phyloP scores from a whole-genome alignment of 2,888 invertebrate species.

The Diadegma fenestrale region DNA sequence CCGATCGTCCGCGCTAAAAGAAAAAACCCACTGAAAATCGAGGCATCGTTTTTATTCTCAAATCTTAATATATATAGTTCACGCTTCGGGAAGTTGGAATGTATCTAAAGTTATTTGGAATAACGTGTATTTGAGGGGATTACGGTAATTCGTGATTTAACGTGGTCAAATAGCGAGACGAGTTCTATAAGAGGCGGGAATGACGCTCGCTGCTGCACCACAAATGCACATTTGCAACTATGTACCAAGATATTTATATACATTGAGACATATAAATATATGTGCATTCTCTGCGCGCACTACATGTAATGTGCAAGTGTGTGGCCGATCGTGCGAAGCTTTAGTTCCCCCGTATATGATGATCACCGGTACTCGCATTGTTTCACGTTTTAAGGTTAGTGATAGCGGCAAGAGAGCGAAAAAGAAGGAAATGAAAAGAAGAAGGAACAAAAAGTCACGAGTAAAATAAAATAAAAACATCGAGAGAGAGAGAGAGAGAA shows the following conservation, averaged over 20 bases:
- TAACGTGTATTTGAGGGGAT: slow-evolving; percentile 36
- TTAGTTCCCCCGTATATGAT: background rate
- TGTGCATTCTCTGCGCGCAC: background rate
- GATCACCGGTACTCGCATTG: slow-evolving; percentile 55
- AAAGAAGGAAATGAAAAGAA: background rate
- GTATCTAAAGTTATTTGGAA: slow-evolving; percentile 34
- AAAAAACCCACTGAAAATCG: too few species aligned
- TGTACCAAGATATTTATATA: background rate
- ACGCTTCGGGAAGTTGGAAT: slow-evolving; percentile 2
- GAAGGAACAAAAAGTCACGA: background rate
- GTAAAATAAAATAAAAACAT: background rate
- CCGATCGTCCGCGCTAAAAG: too few species aligned
- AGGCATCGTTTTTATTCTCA: background rate
- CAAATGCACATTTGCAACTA: slow-evolving; percentile 36
- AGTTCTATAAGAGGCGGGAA: slow-evolving; percentile 7
- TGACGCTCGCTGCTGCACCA: slow-evolving; percentile 1
- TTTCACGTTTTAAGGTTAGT: slow-evolving; percentile 55
- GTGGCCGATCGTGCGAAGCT: slow-evolving; percentile 48
- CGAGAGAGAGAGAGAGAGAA: background rate
- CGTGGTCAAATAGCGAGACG: slow-evolving; percentile 53
- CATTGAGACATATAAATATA: background rate
- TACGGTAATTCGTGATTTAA: slow-evolving; percentile 48
- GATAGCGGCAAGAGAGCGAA: background rate
- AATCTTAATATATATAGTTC: background rate
- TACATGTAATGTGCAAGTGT: slow-evolving; percentile 17